phyloP scores from a whole-genome alignment of 1,140 invertebrate genomes.

The Acromyrmex heyeri region DNA sequence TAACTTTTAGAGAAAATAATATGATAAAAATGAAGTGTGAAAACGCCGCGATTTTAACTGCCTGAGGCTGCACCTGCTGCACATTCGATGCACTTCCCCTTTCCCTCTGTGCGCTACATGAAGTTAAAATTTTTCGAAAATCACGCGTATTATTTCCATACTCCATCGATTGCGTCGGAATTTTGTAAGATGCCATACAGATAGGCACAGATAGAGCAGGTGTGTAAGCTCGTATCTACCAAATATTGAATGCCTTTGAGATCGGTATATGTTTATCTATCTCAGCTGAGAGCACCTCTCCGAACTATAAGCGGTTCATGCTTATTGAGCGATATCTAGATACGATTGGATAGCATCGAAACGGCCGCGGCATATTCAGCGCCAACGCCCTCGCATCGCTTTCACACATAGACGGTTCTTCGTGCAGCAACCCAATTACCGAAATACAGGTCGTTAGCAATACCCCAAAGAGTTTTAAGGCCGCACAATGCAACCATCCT shows the following conservation, averaged over 20 bases:
- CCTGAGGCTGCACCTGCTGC: slow-evolving; percentile 17
- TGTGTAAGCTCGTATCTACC: slow-evolving; percentile 1
- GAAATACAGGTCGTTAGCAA: slow-evolving; percentile 72
- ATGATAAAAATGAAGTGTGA: slow-evolving; percentile 11
- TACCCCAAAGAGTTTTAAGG: slow-evolving; percentile 65
- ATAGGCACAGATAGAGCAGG: slow-evolving; percentile 7
- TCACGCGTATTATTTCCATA: background rate
- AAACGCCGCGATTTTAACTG: slow-evolving; percentile 15
- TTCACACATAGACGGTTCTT: slow-evolving; percentile 59
- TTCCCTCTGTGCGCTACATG: no score
- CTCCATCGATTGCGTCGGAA: slow-evolving; percentile 11
- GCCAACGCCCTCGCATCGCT: slow-evolving; percentile 63
- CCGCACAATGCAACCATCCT: slow-evolving; percentile 37
- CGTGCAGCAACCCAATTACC: slow-evolving; percentile 70
- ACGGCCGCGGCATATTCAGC: background rate
- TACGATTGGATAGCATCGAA: slow-evolving; percentile 50
- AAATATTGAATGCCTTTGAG: slow-evolving; percentile 39
- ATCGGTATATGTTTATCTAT: slow-evolving; percentile 28
- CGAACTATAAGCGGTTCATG: slow-evolving; percentile 62
- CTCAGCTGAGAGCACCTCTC: slow-evolving; percentile 24
- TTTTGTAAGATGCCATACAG: slow-evolving; percentile 20
- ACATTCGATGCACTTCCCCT: background rate
- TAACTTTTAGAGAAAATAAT: background rate
- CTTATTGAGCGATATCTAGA: slow-evolving; percentile 71
- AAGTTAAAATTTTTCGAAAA: slow-evolving; percentile 44